phyloP scores from a whole-genome alignment of 2,888 invertebrate genomes.

The Sminthurinus aureus region DNA sequence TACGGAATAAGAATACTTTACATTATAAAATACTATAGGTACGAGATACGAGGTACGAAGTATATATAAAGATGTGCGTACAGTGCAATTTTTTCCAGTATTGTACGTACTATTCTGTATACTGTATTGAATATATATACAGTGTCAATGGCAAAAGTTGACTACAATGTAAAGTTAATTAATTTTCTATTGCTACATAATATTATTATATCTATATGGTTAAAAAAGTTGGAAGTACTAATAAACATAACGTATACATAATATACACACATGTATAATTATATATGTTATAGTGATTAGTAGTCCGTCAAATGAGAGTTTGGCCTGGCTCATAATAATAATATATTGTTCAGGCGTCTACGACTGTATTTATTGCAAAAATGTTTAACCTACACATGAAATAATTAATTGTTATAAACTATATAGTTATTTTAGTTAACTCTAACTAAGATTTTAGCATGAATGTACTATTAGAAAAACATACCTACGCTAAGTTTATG shows the following conservation, averaged over 20 bases:
- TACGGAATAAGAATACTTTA: background rate
- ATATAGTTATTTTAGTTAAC: too few species aligned
- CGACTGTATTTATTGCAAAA: constrained; percentile 16
- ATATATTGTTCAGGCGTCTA: constrained; percentile 1
- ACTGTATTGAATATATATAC: too few species aligned
- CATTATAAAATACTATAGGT: too few species aligned
- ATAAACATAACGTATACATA: background rate
- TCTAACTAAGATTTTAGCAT: too few species aligned
- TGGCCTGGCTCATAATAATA: background rate
- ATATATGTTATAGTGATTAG: background rate
- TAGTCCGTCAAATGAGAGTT: too few species aligned
- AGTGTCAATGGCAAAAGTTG: too few species aligned
- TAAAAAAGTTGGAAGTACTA: background rate
- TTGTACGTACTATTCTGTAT: too few species aligned
- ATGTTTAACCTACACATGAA: background rate
- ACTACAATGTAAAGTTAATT: too few species aligned
- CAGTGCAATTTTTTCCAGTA: background rate
- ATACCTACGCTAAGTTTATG: background rate
- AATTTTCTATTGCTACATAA: too few species aligned
- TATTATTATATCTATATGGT: background rate
- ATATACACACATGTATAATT: background rate
- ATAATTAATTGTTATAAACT: background rate
- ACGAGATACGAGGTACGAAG: too few species aligned
- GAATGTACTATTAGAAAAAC: background rate
- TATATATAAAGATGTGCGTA: too few species aligned